Base-by-base conservation (phyloP, 2,113 vertebrate species). In the Hirundichthys speculiger region DNA sequence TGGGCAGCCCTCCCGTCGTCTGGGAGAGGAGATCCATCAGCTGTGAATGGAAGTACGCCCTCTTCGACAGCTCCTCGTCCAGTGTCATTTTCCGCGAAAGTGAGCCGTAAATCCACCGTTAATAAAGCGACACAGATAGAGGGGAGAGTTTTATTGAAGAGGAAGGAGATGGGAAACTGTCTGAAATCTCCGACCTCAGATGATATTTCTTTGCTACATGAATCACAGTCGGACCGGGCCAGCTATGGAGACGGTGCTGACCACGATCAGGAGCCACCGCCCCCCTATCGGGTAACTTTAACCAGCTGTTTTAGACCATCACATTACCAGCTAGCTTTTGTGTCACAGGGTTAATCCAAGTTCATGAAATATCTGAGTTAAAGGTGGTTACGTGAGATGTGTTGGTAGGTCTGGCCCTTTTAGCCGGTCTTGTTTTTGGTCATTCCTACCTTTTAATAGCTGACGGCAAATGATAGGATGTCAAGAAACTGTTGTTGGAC, bases 181-280 rank as follows among this genome's bases (percentile, higher is more conserved):
- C 88, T 98, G 79, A 97, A 98, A 88, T 96, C 96, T 85, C 96
- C 96, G 66, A 97, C 96, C 77, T 97, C 96, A 75, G 96, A 98
- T 92, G 96, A 98, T 87, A 98, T 98, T 81, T 98, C 96, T 75
- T 85, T 98, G 89, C 94, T 98, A 2, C 96, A 98, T 73, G 96
- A 98, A 78, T 98, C 96, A 34, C 96, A 96, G 89, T 98, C 95
- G 55, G 96, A 98, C 91, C 90, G 95, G 77, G 96, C 95, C 70
- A 98, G 96, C 89, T 97, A 95, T 74, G 96, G 95, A 72, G 96
- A 97, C 69, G 96, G 95, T 39, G 90, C 92, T 16, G 96, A 97
- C 82, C 93, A 93, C 24, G 96, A 98, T 79, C 95, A 93, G 88
- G 96, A 98, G 89, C 96, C 96, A 51, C 96, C 96, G 91, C 96